These are phyloP conservation scores for Eufriesea mexicana DNA, from an alignment of 1,140 invertebrate genomes.

Conservation along the genomic window DNA sequence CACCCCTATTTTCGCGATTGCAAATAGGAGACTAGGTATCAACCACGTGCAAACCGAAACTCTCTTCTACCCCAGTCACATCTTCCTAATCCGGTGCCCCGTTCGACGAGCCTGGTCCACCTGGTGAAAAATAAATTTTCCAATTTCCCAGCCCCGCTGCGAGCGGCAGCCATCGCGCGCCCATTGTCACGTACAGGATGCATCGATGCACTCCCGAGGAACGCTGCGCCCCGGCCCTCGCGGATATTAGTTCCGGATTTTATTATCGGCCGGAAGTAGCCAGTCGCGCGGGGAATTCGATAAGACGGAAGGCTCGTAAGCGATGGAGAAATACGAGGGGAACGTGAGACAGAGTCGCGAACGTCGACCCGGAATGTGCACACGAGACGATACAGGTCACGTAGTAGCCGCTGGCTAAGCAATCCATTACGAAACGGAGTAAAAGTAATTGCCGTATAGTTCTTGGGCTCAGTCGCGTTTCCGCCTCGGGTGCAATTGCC, in stretches of 20 bases:
- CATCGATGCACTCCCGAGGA: background rate
- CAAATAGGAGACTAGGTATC: too few relatives aligned
- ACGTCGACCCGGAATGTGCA: conserved; percentile 19
- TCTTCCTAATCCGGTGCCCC: too few relatives aligned
- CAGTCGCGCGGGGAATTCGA: conserved; percentile 48
- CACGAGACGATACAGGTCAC: conserved; percentile 21
- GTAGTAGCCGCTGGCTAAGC: conserved; percentile 26
- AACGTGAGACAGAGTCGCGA: conserved; percentile 54
- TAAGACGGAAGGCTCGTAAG: conserved; percentile 61
- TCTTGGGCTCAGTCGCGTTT: conserved; percentile 13
- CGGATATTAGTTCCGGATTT: conserved; percentile 57
- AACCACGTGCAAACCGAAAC: too few relatives aligned
- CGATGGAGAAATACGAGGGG: conserved; percentile 55
- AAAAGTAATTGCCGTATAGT: conserved; percentile 51
- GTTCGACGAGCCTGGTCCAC: too few relatives aligned
- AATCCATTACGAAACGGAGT: conserved; percentile 52
- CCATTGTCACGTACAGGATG: background rate
- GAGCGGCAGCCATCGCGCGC: too few relatives aligned
- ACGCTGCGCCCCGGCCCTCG: background rate
- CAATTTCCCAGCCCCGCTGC: background rate
- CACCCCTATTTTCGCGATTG: too few relatives aligned
- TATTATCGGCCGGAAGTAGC: conserved; percentile 35
- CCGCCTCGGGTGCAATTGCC: background rate
- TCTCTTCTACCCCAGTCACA: too few relatives aligned
- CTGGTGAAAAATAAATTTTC: background rate